A percentile compares a stretch with the other conserved stretches of the same genome.
phyloP scores from a whole-genome alignment of 2,888 invertebrate species.

The Agonopterix heracliana region DNA sequence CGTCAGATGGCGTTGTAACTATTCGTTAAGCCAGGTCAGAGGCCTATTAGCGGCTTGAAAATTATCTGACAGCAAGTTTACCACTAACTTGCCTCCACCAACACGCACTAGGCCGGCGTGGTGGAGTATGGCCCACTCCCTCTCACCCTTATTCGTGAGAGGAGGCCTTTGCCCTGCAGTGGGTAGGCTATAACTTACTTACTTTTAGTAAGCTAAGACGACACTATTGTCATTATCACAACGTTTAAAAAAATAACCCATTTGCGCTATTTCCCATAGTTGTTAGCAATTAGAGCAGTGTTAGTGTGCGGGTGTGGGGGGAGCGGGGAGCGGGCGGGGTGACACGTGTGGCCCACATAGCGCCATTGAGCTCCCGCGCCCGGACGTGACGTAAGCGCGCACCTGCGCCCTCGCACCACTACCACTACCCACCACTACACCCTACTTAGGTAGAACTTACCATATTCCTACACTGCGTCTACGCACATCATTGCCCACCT shows the following conservation, averaged over 20 bases:
- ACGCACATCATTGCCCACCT: not conserved
- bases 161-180: too few relatives aligned
- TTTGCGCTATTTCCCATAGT: conserved; percentile 70
- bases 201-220: too few relatives aligned
- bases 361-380: conserved; percentile 54
- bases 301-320: conserved; percentile 38
- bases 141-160: too few relatives aligned
- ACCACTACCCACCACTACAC: conserved; percentile 17
- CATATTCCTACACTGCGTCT: not conserved
- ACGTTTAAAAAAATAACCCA: conserved; percentile 34
- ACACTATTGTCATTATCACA: conserved; percentile 49
- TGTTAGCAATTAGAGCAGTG: conserved; percentile 65
- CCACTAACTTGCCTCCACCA: too few relatives aligned
- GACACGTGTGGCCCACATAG: conserved; percentile 73
- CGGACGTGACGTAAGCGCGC: conserved; percentile 59
- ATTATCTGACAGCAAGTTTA: too few relatives aligned
- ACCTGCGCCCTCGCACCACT: conserved; percentile 44
- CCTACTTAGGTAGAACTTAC: not conserved
- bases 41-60: too few relatives aligned
- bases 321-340: conserved; percentile 20
- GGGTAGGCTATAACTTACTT: too few relatives aligned
- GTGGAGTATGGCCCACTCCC: too few relatives aligned
- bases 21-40: too few relatives aligned
- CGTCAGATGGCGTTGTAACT: too few relatives aligned
- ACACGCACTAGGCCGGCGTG: too few relatives aligned